Base-by-base conservation (phyloP, 2,113 vertebrate species). In the Eulemur rufifrons region DNA sequence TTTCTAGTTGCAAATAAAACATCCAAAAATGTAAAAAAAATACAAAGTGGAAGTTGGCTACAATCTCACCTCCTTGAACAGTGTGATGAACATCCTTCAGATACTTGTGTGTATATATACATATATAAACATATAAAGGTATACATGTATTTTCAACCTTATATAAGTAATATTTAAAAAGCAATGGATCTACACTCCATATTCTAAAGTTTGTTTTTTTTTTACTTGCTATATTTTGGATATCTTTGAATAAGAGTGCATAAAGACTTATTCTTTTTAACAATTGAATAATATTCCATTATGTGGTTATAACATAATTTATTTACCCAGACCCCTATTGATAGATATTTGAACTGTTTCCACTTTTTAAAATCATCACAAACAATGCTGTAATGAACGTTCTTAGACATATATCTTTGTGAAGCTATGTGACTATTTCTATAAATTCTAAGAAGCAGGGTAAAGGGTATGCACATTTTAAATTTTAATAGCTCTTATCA, bases 401-500 rank as follows among this genome's bases (percentile, higher is more conserved):
- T 21, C 63, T 89, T 86, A 88, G 37, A 77, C 3, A 25, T 89
- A 29, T 77, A 64, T 84, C n/a, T 85, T 95, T 61, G 84, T 76
- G 68, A 88, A 68, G 14, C n/a, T 66, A 82, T 73, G 29, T 63
- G 66, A 89, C 71, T 73, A 50, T 86, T 96, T 97, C 50, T 93
- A 21, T 39, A 86, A 87, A 89, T 90, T 93, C 89, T 95, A 59
- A 76, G 81, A 84, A 56, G 39, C 84, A 17, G n/a, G 27, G 34
- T 88, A 39, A 94, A 84, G 64, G 34, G 27, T 68, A 59, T 73
- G 32, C 2, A 15, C 59, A 52, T 81, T 95, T 95, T 6, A 93
- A 88, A 94, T 86, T 95, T 91, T 71, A 94, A 84, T 92, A 93
- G 25, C 9, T 61, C 29, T 94, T 91, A 69, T 37, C 50, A 96